These are phyloP conservation scores for Umimayanthus kanabou DNA, from an alignment of 92 coral and sea anemone species.

Conservation along the genomic window DNA sequence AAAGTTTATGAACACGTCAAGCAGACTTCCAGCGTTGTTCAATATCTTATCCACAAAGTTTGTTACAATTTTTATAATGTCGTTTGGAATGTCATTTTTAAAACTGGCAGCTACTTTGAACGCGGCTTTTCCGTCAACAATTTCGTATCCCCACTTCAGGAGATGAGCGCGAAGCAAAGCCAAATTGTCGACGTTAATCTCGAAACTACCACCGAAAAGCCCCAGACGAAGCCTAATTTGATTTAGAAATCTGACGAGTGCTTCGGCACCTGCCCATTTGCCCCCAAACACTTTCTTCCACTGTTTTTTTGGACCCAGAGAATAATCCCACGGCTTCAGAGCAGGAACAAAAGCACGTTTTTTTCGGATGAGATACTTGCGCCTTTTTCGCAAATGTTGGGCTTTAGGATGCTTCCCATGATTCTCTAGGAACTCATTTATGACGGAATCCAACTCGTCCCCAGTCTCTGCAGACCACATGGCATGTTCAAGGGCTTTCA, in stretches of 20 bases:
- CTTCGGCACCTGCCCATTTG: constrained; percentile 77
- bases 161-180: constrained; percentile 76
- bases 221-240: constrained; percentile 71
- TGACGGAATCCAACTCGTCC: constrained; percentile 70
- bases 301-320: constrained; percentile 62
- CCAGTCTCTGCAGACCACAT: constrained; percentile 73
- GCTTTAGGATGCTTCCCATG: constrained; percentile 70
- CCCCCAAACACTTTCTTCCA: constrained; percentile 82
- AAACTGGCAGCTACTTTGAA: constrained; percentile 91
- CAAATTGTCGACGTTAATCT: constrained; percentile 74
- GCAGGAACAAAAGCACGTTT: constrained; percentile 84
- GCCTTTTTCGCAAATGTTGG: constrained; percentile 56
- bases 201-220: constrained; percentile 82
- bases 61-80: constrained; percentile 82
- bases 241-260: constrained; percentile 67
- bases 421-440: constrained; percentile 72
- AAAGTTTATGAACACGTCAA: constrained; percentile 73
- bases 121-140: constrained; percentile 80
- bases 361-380: constrained; percentile 54
- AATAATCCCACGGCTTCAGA: constrained; percentile 77
- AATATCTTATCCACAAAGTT: constrained; percentile 85
- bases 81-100: constrained; percentile 97
- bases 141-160: constrained; percentile 67
- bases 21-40: constrained; percentile 68
- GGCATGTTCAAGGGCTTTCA: constrained; percentile 77